Conservation (phyloP, 1,140 invertebrate species). For the Brachionus manjavacas region DNA sequence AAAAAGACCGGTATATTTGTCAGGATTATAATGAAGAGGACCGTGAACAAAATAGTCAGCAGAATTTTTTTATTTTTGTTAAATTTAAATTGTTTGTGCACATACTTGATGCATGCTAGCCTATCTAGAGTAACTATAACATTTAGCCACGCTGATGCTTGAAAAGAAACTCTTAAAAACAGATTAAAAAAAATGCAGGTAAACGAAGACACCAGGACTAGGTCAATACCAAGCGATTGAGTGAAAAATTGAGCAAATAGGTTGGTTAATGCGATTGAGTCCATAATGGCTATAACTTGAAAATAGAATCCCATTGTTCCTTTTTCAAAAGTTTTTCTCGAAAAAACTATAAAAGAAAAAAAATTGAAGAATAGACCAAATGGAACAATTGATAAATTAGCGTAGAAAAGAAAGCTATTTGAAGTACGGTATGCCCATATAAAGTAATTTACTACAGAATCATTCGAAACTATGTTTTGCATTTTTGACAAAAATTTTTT, state of each 20-base stretch:
- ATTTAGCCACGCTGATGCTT: neutral
- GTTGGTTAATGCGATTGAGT: neutral
- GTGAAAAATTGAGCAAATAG: neutral
- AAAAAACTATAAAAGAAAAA: neutral
- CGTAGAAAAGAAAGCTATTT: neutral
- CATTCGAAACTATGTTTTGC: neutral
- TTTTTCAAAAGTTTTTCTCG: neutral
- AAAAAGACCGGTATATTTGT: neutral
- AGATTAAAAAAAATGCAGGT: neutral
- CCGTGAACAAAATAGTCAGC: neutral
- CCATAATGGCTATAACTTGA: neutral
- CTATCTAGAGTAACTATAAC: neutral
- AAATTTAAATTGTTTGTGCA: neutral
- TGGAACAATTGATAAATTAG: neutral
- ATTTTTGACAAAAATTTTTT: neutral
- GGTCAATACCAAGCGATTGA: neutral
- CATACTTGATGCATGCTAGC: neutral
- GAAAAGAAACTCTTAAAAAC: neutral
- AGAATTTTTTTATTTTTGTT: slow-evolving; percentile 10
- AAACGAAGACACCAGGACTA: neutral
- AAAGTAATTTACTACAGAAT: neutral
- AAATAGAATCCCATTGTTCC: slow-evolving; percentile 18
- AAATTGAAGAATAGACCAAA: neutral
- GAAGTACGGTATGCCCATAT: neutral
- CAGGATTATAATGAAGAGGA: neutral